Base-by-base conservation (phyloP, 2,888 invertebrate genomes). In the Rhodophaea formosa region DNA sequence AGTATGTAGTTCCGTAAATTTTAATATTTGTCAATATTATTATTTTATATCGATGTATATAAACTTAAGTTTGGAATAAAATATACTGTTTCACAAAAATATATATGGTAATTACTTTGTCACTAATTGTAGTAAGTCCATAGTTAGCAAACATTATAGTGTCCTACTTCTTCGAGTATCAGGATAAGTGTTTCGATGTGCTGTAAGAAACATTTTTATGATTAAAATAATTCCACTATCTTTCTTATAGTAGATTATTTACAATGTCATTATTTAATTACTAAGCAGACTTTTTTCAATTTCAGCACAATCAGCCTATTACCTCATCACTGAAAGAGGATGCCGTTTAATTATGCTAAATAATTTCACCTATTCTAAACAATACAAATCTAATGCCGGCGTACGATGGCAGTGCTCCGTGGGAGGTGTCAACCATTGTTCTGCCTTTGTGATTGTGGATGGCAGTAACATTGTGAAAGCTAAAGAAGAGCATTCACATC, bases 341-440 rank as follows among this genome's bases (percentile, higher is more conserved):
- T 62, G 46, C 8, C 32, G 32, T 14, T 49, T 68, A n/a, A 59
- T 59, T 8, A 49, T 64, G 60, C 46, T 57, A 7, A 59, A 65
- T 16, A 58, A 56, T 8, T 65, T 59, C 45, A 65, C 65, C 1
- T 68, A 63, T 45, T 61, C 44, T 53, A 62, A 59, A 16, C 55
- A 61, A 7, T 52, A 30, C 1, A 16, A 45, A 8, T 43, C 57
- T 17, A 65, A 61, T 44, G 17, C 14, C n/a, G 62, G 66, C 7
- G 32, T 49, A 0, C 61, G 62, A 8, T 65, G 62, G 64, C 58
- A 59, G 14, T 68, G 68, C 39, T 61, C 60, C 23, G 52, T 60
- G 12, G 54, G 60, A 23, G 15, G 44, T 8, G 64, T 64, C 1
- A 57, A 53, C 51, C 62, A 56, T 12, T 68, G 68, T 47, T 43